Evolutionary conservation across 2,888 invertebrate genomes (phyloP).

Genomic region (Oxytorus armatus): DNA sequence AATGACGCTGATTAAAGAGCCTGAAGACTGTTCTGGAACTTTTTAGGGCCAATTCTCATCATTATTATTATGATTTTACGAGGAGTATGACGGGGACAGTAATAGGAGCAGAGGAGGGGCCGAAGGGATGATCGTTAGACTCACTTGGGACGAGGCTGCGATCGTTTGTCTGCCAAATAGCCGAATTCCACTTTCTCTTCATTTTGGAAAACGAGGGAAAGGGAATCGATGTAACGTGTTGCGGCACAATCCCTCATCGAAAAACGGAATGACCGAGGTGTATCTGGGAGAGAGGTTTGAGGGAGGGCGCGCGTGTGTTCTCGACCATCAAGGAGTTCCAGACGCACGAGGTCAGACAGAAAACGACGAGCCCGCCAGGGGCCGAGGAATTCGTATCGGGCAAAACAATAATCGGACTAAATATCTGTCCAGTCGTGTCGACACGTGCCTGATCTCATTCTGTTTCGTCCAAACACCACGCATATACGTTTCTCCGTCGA

Average conservation of each 20-base stretch:
- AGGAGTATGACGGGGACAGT: too few species aligned
- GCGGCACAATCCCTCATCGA: not conserved
- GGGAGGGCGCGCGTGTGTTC: conserved; percentile 41
- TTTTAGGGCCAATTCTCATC: too few species aligned
- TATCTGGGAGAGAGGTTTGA: not conserved
- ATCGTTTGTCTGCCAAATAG: too few species aligned
- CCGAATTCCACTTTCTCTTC: too few species aligned
- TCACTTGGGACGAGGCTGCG: too few species aligned
- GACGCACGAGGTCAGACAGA: conserved; percentile 67
- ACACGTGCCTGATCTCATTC: conserved; percentile 50
- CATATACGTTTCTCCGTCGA: conserved; percentile 5
- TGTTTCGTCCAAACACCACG: conserved; percentile 37
- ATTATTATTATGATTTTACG: too few species aligned
- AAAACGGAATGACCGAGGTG: conserved; percentile 4
- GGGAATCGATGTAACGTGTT: conserved; percentile 42
- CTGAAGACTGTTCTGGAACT: too few species aligned
- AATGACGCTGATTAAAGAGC: too few species aligned
- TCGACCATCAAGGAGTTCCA: conserved; percentile 46
- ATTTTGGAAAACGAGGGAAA: conserved; percentile 17
- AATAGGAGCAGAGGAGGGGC: too few species aligned
- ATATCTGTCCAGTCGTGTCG: conserved; percentile 61
- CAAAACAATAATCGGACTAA: conserved; percentile 75
- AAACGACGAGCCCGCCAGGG: conserved; percentile 51
- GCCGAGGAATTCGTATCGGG: conserved; percentile 74
- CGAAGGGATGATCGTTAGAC: too few species aligned